Evolutionary conservation across 1,140 invertebrate genomes (phyloP).

Genomic region (Drosophila serrata): DNA sequence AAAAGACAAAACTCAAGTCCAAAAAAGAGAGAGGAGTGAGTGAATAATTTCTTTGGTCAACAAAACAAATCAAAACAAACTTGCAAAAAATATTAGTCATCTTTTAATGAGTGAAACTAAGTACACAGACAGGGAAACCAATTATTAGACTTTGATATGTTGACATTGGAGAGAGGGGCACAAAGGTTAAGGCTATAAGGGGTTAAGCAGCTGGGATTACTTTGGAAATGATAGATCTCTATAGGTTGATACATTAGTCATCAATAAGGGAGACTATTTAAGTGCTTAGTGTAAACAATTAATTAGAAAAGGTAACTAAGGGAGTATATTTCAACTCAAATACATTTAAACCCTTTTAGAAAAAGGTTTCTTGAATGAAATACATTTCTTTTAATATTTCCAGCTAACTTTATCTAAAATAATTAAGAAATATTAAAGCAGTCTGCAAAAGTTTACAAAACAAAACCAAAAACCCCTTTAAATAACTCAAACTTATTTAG

Average conservation of each 20-base stretch:
- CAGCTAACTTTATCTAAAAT: too few species aligned
- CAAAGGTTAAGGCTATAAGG: slow-evolving; percentile 27
- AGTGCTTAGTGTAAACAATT: too few species aligned
- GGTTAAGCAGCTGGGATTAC: neutral
- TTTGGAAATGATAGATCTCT: neutral
- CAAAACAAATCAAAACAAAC: neutral
- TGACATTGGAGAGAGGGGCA: neutral
- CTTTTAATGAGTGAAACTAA: slow-evolving; percentile 39
- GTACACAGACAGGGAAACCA: slow-evolving; percentile 19
- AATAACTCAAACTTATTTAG: too few species aligned
- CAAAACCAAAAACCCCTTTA: too few species aligned
- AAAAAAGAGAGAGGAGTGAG: neutral
- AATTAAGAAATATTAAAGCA: too few species aligned
- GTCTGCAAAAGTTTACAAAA: too few species aligned
- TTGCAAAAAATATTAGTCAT: slow-evolving; percentile 19
- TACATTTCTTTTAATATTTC: too few species aligned
- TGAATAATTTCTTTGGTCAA: slow-evolving; percentile 25
- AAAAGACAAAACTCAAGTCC: neutral
- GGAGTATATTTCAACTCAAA: too few species aligned
- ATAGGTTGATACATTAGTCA: neutral
- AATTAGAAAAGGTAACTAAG: too few species aligned
- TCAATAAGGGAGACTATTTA: neutral
- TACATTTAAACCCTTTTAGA: too few species aligned
- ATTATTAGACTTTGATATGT: slow-evolving; percentile 39
- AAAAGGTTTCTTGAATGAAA: too few species aligned